Conservation (phyloP, 2,113 vertebrate species). For the Struthio camelus region DNA sequence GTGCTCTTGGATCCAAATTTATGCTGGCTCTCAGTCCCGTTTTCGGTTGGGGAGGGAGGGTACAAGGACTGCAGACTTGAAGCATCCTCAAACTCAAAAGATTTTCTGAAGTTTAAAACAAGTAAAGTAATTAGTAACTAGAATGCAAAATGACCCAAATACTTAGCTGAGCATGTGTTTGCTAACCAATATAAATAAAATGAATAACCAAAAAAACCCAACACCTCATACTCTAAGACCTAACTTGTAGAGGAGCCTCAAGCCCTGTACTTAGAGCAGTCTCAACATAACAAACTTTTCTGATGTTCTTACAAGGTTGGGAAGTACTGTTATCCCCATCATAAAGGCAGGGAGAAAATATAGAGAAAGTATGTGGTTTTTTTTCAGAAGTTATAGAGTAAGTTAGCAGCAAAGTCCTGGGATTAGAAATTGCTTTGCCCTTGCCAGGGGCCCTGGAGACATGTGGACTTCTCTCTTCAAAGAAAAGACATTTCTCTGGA, state of each 20-base stretch:
- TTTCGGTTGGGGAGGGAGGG: constrained; percentile 90
- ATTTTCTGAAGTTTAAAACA: constrained; percentile 82
- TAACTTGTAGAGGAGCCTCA: not conserved
- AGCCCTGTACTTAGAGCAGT: not conserved
- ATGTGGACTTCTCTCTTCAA: not conserved
- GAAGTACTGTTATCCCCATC: not conserved
- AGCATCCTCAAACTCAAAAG: constrained; percentile 92
- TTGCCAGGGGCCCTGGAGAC: not conserved
- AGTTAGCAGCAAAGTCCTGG: not conserved
- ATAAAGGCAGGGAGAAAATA: not conserved
- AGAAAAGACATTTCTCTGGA: not conserved
- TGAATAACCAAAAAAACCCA: not conserved
- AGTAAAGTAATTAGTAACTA: not conserved
- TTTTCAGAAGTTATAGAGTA: not conserved
- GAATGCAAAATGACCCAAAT: not conserved
- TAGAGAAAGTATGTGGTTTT: not conserved
- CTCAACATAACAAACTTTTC: not conserved
- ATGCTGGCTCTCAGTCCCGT: constrained; percentile 87
- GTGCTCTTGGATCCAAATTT: constrained; percentile 93
- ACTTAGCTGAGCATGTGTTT: not conserved
- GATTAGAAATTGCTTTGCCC: not conserved
- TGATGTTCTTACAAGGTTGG: not conserved
- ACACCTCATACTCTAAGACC: not conserved
- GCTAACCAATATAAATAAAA: not conserved
- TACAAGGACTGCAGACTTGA: constrained; percentile 87